These are phyloP conservation scores for Hippocampus mohnikei DNA, from an alignment of 2,113 vertebrate genomes.

Conservation along the genomic window DNA sequence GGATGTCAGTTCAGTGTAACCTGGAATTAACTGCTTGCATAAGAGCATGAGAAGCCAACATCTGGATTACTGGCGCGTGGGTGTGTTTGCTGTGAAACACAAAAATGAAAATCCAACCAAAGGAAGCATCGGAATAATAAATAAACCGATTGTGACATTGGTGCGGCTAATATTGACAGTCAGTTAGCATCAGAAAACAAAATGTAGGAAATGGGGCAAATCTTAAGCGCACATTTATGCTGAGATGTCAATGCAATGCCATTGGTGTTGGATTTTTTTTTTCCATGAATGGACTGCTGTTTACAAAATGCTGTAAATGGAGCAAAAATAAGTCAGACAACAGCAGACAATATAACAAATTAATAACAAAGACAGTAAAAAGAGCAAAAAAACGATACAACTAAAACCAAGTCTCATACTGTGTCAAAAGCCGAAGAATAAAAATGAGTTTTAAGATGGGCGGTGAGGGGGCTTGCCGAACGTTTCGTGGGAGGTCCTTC, in stretches of 20 bases:
- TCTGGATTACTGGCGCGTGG: constrained; percentile 44
- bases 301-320: no score
- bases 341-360: no score
- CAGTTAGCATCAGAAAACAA: neutral
- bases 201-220: neutral
- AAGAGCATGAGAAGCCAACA: constrained; percentile 54
- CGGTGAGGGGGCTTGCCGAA: no score
- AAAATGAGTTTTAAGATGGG: neutral
- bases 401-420: no score
- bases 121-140: constrained; percentile 26
- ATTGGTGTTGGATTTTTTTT: neutral
- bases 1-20: constrained; percentile 12
- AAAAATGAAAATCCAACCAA: constrained; percentile 27
- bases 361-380: no score
- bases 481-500: no score
- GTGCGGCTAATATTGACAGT: constrained; percentile 37
- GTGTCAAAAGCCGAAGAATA: no score
- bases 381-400: no score
- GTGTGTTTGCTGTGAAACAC: constrained; percentile 28
- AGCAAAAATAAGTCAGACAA: no score
- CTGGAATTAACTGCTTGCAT: constrained; percentile 40
- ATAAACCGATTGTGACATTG: constrained; percentile 48
- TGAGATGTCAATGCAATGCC: neutral
- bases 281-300: neutral
- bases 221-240: constrained; percentile 10